A percentile compares a stretch with the other conserved stretches of the same genome.
Conservation (phyloP, 2,797 vertebrate species). For the Enoplosus armatus region DNA sequence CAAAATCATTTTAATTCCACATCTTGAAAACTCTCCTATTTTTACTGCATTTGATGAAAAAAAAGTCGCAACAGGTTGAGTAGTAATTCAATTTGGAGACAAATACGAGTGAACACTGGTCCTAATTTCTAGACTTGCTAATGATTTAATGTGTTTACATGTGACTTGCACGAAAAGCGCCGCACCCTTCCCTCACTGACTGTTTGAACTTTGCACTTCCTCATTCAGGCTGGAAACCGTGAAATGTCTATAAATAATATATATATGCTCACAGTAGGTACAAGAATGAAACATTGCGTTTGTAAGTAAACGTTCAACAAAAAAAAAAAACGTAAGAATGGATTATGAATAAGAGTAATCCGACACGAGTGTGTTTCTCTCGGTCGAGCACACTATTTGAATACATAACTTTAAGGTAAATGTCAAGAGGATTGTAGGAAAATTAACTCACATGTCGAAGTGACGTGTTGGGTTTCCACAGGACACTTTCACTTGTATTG, state of each 20-base stretch:
- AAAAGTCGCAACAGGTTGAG: neutral
- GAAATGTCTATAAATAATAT: neutral
- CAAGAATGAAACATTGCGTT: neutral
- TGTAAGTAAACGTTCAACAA: neutral
- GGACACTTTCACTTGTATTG: no score
- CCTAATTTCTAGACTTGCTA: neutral
- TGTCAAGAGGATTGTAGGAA: neutral
- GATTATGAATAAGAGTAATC: neutral
- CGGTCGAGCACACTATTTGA: neutral
- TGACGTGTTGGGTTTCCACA: neutral
- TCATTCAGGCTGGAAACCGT: neutral
- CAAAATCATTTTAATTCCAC: neutral
- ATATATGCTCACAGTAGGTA: neutral
- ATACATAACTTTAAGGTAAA: neutral
- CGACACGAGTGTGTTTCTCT: neutral
- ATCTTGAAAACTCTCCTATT: neutral
- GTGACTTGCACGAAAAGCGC: neutral
- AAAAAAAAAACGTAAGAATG: neutral
- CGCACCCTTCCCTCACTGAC: neutral
- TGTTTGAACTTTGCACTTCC: constrained; percentile 17
- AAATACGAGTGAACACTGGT: neutral
- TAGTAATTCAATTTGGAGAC: neutral
- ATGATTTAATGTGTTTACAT: neutral
- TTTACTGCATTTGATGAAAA: neutral
- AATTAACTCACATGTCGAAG: neutral